Evolutionary conservation across 2,797 vertebrate species (phyloP), one percentile per base, ranked within the genome.

Genomic region (Amniataba percoides): DNA sequence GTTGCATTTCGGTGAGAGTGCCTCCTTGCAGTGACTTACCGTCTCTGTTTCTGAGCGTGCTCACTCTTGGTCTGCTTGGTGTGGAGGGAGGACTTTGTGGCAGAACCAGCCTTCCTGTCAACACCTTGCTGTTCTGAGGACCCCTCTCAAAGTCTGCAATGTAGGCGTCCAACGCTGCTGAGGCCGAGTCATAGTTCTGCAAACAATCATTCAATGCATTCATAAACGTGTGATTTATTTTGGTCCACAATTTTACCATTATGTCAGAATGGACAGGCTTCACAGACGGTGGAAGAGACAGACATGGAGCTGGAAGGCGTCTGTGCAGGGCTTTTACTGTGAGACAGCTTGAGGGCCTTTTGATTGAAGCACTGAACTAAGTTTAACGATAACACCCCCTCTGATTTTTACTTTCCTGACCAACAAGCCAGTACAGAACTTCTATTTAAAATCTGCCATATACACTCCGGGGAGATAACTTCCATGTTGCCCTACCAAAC

Each of bases 161-260:
- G 84, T 98, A 98, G 10, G 96, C 97, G 7, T 98, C 96, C 49
- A 98, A 46, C 1, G 97, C 97, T 3, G 95, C 93, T 0, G 96
- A 95, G 5, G 97, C 97, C 0, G 97, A 98, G 19, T 90, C 89
- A 42, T 97, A 98, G 18, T 87, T 61, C 81, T 93, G 81, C 23
- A 71, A 67, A 19, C 2, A 55, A 60, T 18, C 19, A 63, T 16
- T 58, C 15, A 65, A 23, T 46, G 13, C 51, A 16, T 52, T 10
- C 19, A 43, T 8, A 13, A 53, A n/a, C 19, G 21, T n/a, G 14
- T 14, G 7, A 40, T 53, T 15, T 8, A 19, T 15, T 64, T 63
- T 31, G 27, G 27, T 31, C 27, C 27, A 31, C 5, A 31, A 31
- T 31, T 31, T 31, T 31, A 31, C 27, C 27, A 31, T 31, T 31